Evolutionary conservation across 2,888 invertebrate species (phyloP), one percentile per base, ranked within the genome.

Genomic region (Caenorhabditis sp.): DNA sequence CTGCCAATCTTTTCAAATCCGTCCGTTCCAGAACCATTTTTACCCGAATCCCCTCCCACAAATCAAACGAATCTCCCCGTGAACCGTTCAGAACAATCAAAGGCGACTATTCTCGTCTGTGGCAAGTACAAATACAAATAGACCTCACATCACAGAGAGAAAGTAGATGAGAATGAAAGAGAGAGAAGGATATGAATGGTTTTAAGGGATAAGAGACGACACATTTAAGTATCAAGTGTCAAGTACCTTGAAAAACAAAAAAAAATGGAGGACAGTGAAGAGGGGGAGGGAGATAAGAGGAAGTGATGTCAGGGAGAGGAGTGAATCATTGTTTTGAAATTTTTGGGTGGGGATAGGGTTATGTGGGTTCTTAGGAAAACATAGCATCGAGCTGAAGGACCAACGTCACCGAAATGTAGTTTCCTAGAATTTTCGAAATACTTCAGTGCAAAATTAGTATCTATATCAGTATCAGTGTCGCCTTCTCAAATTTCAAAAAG

Each of bases 141-240:
- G 20, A 51, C 24, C 47, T 26, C 44, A 61, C 61, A 61, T 47
- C 44, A 65, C 24, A 50, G 50, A 44, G 20, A 8, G 2, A 35
- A 20, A n/a, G 51, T 22, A 51, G 55, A 58, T 69, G 44, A 69
- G 69, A 69, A n/a, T 32, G 5, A 55, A 71, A 28, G 37, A 32
- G 20, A 35, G 35, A 53, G n/a, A n/a, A n/a, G n/a, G n/a, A n/a
- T n/a, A n/a, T n/a, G 40, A 53, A 37, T 8, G 13, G 1, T 18
- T 44, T 32, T 26, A 18, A 3, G 9, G 18, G 15, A 13, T 13
- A 13, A 40, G 13, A 18, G 13, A 47, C 35, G 15, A 50, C 47
- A 26, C 56, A 18, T 62, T 71, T 71, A 72, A 72, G 71, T 72
- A 72, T 72, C 71, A 64, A 72, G 71, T 72, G 71, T 72, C 71